Conservation (phyloP, 2,797 vertebrate genomes). For the Phaenicophaeus curvirostris region DNA sequence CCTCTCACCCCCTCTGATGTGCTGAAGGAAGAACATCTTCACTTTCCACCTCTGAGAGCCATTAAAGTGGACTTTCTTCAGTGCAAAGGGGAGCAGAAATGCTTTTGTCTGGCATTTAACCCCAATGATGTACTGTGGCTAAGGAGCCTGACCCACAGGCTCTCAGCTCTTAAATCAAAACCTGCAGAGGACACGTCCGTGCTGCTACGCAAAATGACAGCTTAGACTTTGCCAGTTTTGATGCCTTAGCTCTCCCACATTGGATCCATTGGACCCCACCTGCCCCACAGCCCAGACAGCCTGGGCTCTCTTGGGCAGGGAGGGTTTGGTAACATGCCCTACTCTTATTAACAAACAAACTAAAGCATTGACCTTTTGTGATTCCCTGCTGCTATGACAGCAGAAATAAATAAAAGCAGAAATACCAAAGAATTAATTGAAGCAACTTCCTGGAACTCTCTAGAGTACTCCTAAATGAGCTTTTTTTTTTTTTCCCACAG, state of each 20-base stretch:
- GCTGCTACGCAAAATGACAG: not conserved
- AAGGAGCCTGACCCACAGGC: not conserved
- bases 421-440: not conserved
- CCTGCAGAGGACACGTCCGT: not conserved
- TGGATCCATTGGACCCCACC: not conserved
- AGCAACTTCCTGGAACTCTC: not conserved
- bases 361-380: not conserved
- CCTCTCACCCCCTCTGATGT: not conserved
- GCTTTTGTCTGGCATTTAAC: not conserved
- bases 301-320: not conserved
- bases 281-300: not conserved
- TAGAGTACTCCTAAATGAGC: not conserved
- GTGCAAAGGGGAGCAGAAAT: not conserved
- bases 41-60: not conserved
- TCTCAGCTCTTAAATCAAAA: not conserved
- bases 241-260: accelerated
- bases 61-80: not conserved
- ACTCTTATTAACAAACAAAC: not conserved
- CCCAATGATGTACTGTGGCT: not conserved
- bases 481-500: accelerated
- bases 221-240: not conserved
- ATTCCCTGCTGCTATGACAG: not conserved
- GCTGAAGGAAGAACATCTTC: not conserved
- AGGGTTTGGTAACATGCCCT: not conserved
- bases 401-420: not conserved